Evolutionary conservation across 1,140 invertebrate species (phyloP).

Genomic region (Neodiprion virginianus): DNA sequence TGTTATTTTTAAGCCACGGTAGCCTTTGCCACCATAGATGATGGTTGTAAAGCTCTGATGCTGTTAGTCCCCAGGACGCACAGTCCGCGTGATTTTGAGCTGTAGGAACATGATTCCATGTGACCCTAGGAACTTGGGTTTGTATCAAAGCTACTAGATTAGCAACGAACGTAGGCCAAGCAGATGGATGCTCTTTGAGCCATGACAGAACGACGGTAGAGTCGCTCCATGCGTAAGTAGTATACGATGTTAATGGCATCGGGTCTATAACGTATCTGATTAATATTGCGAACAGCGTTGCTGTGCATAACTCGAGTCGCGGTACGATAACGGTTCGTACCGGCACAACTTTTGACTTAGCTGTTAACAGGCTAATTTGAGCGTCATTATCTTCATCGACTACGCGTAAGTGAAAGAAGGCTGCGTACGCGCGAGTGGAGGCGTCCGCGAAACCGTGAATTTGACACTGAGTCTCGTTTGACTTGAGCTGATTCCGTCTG

Average conservation of each 20-base stretch:
- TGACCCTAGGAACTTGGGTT: slow-evolving; percentile 1
- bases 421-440: slow-evolving; percentile 26
- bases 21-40: slow-evolving; percentile 30
- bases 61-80: slow-evolving; percentile 25
- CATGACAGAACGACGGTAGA: slow-evolving; percentile 24
- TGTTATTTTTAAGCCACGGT: slow-evolving; percentile 18
- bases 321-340: slow-evolving; percentile 38
- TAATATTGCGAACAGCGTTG: slow-evolving; percentile 12
- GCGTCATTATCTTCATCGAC: neutral
- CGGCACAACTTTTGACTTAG: slow-evolving; percentile 38
- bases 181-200: slow-evolving; percentile 20
- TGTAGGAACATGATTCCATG: slow-evolving; percentile 29
- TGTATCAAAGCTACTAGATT: slow-evolving; percentile 45
- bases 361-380: slow-evolving; percentile 15
- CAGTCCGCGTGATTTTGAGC: slow-evolving; percentile 25
- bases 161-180: slow-evolving; percentile 40
- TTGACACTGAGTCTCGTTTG: slow-evolving; percentile 4
- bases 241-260: neutral
- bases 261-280: neutral
- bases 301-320: slow-evolving; percentile 32
- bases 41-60: slow-evolving; percentile 20
- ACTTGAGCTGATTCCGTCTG: slow-evolving; percentile 12
- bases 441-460: slow-evolving; percentile 32
- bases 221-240: slow-evolving; percentile 19
- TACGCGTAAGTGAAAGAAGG: slow-evolving; percentile 25